Percentiles rank a stretch among this genome's conserved stretches.
phyloP scores from a whole-genome alignment of 2,888 invertebrate genomes.

The Pseudoips prasinana region DNA sequence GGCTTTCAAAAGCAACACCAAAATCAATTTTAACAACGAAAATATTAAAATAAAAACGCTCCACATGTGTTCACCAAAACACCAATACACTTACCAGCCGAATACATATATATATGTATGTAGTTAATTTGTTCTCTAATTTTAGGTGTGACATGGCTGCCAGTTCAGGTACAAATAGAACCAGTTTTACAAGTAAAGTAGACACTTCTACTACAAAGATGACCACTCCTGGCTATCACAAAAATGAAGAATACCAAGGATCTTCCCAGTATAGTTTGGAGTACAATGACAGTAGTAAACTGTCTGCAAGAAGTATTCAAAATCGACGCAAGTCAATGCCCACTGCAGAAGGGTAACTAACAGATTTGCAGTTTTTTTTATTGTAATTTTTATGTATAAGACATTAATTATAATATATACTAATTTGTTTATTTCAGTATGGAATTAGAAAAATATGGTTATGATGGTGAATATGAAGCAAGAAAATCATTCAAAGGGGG shows the following conservation, averaged over 20 bases:
- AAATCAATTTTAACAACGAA: no score
- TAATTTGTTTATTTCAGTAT: conserved; percentile 22
- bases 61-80: no score
- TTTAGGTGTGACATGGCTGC: neutral
- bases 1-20: no score
- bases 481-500: conserved; percentile 18
- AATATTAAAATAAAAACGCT: no score
- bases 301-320: conserved; percentile 31
- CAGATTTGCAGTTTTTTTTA: no score
- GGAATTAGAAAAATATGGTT: conserved; percentile 36
- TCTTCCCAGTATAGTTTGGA: conserved; percentile 12
- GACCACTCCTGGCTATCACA: neutral
- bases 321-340: conserved; percentile 59
- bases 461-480: conserved; percentile 51
- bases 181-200: neutral
- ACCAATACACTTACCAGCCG: no score
- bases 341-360: conserved; percentile 41
- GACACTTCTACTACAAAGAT: neutral
- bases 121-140: no score
- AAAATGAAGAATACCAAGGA: conserved; percentile 10
- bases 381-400: no score
- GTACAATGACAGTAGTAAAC: conserved; percentile 7
- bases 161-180: neutral
- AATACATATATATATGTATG: no score
- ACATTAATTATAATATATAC: neutral